Conservation (phyloP, 2,888 invertebrate genomes). For the Pristionchus arcanus region DNA sequence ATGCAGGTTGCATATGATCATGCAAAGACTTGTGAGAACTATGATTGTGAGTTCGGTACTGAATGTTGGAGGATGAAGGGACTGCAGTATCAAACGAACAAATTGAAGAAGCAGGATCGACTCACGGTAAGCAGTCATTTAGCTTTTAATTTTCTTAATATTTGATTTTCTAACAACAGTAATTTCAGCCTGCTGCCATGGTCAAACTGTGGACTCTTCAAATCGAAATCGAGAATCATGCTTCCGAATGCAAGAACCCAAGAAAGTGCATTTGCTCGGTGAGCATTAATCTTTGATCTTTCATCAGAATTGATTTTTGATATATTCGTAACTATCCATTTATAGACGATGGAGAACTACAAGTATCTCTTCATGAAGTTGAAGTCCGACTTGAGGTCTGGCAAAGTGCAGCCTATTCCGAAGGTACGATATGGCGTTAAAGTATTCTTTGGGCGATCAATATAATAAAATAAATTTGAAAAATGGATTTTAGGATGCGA, state of each 20-base stretch:
- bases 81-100: neutral
- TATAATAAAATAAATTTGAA: neutral
- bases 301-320: neutral
- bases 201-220: neutral
- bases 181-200: neutral
- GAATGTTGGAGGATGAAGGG: conserved; percentile 32
- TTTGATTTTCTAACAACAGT: neutral
- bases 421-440: neutral
- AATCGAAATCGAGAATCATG: neutral
- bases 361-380: neutral
- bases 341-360: neutral
- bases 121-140: neutral
- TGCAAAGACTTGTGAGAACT: neutral
- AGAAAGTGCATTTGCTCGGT: neutral
- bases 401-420: neutral
- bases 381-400: neutral
- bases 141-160: neutral
- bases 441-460: neutral
- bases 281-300: neutral
- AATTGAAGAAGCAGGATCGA: neutral
- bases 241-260: neutral
- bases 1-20: neutral
- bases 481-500: neutral
- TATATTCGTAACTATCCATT: neutral
- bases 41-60: neutral